These are phyloP conservation scores for Tipula vernalis DNA, from an alignment of 2,888 invertebrate species.

Conservation along the genomic window DNA sequence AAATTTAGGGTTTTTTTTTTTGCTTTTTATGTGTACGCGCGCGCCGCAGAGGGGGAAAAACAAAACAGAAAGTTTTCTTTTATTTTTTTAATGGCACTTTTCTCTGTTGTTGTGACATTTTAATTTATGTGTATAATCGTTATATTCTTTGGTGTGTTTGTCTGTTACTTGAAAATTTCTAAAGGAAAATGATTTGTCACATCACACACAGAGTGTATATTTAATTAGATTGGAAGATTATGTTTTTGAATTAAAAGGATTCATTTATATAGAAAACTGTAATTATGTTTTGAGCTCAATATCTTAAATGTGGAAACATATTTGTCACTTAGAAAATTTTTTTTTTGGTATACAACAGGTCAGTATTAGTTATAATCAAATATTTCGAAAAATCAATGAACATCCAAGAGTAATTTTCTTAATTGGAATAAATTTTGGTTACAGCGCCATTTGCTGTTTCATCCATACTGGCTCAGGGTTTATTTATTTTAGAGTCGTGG, in stretches of 20 bases:
- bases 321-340: too few species aligned
- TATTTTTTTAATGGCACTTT: not conserved
- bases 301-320: not conserved
- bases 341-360: too few species aligned
- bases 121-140: not conserved
- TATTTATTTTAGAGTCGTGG: too few species aligned
- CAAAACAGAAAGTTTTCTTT: not conserved
- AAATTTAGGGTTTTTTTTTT: not conserved
- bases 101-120: not conserved
- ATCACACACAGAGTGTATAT: not conserved
- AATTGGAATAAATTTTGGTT: too few species aligned
- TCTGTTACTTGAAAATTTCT: not conserved
- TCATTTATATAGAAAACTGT: not conserved
- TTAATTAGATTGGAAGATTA: not conserved
- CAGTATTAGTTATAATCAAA: too few species aligned
- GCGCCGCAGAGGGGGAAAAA: not conserved
- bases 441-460: too few species aligned
- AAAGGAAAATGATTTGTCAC: not conserved
- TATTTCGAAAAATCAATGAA: too few species aligned
- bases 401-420: too few species aligned
- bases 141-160: not conserved
- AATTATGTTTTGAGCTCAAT: not conserved
- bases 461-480: too few species aligned
- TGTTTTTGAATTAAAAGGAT: not conserved
- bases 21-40: not conserved